Evolutionary conservation across 2,888 invertebrate species (phyloP).

Genomic region (Malthinus seriepunctatus): DNA sequence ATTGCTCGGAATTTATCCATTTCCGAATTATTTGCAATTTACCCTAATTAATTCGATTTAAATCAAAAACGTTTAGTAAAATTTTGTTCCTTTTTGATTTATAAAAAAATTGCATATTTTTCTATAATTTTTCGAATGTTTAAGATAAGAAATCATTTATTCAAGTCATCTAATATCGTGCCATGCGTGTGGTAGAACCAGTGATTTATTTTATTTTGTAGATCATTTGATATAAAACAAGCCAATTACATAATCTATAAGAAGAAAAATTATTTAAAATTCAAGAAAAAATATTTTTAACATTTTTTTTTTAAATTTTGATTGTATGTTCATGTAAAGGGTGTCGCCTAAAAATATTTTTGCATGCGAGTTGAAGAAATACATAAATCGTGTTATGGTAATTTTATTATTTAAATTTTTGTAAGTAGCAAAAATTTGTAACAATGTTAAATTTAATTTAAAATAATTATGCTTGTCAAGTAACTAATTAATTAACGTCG

Average conservation of each 20-base stretch:
- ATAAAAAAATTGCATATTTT: background rate
- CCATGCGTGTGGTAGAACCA: conserved; percentile 17
- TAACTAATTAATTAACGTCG: too few species aligned
- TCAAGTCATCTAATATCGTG: conserved; percentile 14
- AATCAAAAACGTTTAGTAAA: background rate
- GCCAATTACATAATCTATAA: conserved; percentile 10
- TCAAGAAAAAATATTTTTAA: background rate
- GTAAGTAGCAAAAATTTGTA: too few species aligned
- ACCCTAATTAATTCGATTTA: background rate
- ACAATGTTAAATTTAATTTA: too few species aligned
- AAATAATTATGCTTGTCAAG: too few species aligned
- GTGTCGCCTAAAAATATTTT: too few species aligned
- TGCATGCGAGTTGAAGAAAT: too few species aligned
- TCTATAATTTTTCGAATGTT: background rate
- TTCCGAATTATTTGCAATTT: conserved; percentile 1
- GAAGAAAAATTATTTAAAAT: background rate
- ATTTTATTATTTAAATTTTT: too few species aligned
- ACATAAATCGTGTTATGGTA: too few species aligned
- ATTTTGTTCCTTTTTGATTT: conserved; percentile 1
- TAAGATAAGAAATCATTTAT: background rate
- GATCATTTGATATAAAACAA: conserved; percentile 20
- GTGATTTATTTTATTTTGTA: conserved; percentile 23
- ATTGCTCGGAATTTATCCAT: conserved; percentile 2
- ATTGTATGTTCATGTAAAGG: background rate
- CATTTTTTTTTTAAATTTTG: conserved; percentile 1